Evolutionary conservation across 2,113 vertebrate genomes (phyloP).

Genomic region (Pristiophorus japonicus): DNA sequence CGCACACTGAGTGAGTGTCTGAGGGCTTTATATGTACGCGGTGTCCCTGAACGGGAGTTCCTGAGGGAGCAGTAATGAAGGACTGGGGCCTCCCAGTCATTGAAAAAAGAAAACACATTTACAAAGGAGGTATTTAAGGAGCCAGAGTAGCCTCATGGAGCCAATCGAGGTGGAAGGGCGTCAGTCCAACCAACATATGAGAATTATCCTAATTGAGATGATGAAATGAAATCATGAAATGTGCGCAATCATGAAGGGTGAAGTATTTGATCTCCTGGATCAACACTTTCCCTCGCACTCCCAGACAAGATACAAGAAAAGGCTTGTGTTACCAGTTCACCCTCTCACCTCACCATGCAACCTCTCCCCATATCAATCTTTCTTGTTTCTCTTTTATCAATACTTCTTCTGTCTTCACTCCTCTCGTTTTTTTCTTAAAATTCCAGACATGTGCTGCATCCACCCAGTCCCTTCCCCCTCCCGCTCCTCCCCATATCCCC

Average conservation of each 20-base stretch:
- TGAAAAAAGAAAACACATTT: background rate
- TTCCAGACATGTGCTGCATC: background rate
- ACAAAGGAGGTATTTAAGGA: slow-evolving; percentile 10
- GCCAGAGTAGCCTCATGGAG: background rate
- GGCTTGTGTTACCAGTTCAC: background rate
- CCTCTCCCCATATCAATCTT: background rate
- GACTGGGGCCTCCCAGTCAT: background rate
- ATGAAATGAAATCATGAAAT: background rate
- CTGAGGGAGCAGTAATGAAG: background rate
- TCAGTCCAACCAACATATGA: background rate
- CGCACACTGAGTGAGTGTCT: background rate
- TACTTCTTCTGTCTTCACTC: background rate
- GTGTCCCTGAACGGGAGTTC: background rate
- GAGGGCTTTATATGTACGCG: background rate
- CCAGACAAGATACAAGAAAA: background rate
- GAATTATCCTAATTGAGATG: background rate
- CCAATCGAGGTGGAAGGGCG: background rate
- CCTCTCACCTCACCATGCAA: background rate
- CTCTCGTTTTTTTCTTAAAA: background rate
- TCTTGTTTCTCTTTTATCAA: background rate
- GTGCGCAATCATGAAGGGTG: background rate
- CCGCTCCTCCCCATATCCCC: no score
- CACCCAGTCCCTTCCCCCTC: background rate
- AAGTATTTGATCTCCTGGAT: background rate
- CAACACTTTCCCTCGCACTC: background rate